These are phyloP conservation scores for Lepisosteus osseus DNA, from an alignment of 2,113 vertebrate species.

Conservation along the genomic window DNA sequence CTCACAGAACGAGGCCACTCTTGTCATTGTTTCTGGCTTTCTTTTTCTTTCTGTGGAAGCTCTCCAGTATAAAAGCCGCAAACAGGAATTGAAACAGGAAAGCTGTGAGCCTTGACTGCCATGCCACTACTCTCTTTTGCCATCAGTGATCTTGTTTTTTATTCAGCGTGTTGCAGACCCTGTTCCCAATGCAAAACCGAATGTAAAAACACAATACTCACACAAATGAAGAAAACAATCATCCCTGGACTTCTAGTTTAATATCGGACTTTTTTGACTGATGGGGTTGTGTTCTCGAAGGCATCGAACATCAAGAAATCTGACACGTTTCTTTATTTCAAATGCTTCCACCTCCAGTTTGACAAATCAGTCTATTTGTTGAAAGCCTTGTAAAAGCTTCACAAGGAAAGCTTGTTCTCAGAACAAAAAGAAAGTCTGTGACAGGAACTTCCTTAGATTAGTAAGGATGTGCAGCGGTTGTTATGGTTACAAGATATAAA, in stretches of 20 bases:
- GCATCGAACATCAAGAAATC: not conserved
- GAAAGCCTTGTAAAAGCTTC: not conserved
- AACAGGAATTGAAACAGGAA: no score
- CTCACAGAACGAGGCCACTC: no score
- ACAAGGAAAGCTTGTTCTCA: slow-evolving; percentile 2
- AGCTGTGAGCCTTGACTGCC: slow-evolving; percentile 9
- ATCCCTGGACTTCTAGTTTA: not conserved
- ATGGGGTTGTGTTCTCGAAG: not conserved
- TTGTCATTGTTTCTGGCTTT: no score
- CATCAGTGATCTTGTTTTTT: no score
- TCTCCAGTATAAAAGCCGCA: no score
- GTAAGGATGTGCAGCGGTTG: slow-evolving; percentile 56
- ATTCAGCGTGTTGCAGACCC: not conserved
- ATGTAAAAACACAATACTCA: slow-evolving; percentile 21
- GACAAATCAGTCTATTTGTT: slow-evolving; percentile 26
- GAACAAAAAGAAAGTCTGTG: slow-evolving; percentile 46
- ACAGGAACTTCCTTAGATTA: slow-evolving; percentile 46
- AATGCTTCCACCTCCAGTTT: slow-evolving; percentile 6
- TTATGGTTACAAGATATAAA: slow-evolving; percentile 75
- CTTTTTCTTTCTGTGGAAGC: no score
- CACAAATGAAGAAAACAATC: no score
- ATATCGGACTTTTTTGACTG: not conserved
- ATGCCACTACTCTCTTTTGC: slow-evolving; percentile 18
- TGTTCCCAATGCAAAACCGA: slow-evolving; percentile 5
- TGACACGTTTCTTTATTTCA: slow-evolving; percentile 25